Conservation (phyloP, 1,140 invertebrate genomes). For the Drosophila seguyi region DNA sequence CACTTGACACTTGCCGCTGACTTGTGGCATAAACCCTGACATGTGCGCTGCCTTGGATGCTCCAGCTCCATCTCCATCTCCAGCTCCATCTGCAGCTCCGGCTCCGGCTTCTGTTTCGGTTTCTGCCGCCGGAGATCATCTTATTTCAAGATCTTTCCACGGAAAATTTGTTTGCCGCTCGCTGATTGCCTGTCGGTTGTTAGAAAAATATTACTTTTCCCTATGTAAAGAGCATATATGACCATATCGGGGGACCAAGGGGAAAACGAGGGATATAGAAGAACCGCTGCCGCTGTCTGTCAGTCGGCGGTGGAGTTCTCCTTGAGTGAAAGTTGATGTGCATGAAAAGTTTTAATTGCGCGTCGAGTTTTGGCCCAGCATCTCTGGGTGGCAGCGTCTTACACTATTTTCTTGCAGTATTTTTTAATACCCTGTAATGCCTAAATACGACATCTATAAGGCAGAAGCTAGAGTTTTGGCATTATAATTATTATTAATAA, state of each 20-base stretch:
- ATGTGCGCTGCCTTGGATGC: slow-evolving; percentile 51
- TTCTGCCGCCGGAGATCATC: slow-evolving; percentile 66
- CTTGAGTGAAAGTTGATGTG: slow-evolving; percentile 82
- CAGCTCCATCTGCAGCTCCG: slow-evolving; percentile 18
- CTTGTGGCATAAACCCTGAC: slow-evolving; percentile 76
- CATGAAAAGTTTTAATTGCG: slow-evolving; percentile 83
- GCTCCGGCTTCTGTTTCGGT: slow-evolving; percentile 41
- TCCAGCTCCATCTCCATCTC: slow-evolving; percentile 18
- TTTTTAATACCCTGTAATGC: slow-evolving; percentile 10
- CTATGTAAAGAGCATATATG: slow-evolving; percentile 52
- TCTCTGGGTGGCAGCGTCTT: slow-evolving; percentile 64
- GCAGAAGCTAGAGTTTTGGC: too few relatives aligned
- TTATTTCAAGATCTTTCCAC: slow-evolving; percentile 71
- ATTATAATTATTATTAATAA: too few relatives aligned
- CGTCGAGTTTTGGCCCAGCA: slow-evolving; percentile 60
- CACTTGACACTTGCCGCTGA: slow-evolving; percentile 79
- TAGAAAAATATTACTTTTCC: slow-evolving; percentile 81
- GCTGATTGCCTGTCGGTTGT: slow-evolving; percentile 79
- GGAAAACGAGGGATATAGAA: slow-evolving; percentile 11
- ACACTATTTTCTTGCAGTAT: slow-evolving; percentile 4
- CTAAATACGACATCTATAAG: too few relatives aligned
- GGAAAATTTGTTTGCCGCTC: slow-evolving; percentile 61
- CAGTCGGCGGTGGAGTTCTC: slow-evolving; percentile 55
- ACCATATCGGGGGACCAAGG: slow-evolving; percentile 20
- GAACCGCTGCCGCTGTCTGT: slow-evolving; percentile 76